Conservation (phyloP, 1,140 invertebrate genomes). For the Euborellia annulipes region DNA sequence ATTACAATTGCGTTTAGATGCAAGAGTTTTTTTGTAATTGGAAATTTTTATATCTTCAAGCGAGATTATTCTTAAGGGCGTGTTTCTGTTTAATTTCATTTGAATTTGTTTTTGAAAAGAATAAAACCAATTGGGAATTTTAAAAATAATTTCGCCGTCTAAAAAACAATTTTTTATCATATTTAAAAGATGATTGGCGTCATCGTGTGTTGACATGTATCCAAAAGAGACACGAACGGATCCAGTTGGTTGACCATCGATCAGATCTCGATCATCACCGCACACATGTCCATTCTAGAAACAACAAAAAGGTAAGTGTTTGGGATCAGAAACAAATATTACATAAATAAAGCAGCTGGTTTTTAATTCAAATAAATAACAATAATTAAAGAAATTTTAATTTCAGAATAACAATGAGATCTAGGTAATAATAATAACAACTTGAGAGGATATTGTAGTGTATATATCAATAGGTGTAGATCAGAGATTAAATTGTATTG, state of each 20-base stretch:
- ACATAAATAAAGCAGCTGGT: too few species aligned
- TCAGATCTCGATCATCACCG: constrained; percentile 74
- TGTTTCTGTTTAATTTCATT: not conserved
- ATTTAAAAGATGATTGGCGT: constrained; percentile 52
- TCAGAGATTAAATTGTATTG: too few species aligned
- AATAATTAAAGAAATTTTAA: too few species aligned
- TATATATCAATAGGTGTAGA: too few species aligned
- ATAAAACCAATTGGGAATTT: constrained; percentile 22
- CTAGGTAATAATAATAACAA: too few species aligned
- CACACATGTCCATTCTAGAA: constrained; percentile 75
- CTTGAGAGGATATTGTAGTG: too few species aligned
- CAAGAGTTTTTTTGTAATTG: not conserved
- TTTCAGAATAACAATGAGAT: too few species aligned
- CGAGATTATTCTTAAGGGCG: not conserved
- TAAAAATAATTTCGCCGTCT: constrained; percentile 21
- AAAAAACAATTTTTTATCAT: constrained; percentile 61
- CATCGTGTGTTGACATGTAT: constrained; percentile 62
- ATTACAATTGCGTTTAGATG: too few species aligned
- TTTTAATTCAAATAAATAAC: too few species aligned
- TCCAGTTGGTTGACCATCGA: constrained; percentile 82
- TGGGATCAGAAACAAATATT: too few species aligned
- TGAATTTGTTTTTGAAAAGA: constrained; percentile 3
- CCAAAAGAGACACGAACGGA: constrained; percentile 86
- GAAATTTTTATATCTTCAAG: not conserved
- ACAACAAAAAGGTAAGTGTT: too few species aligned